Conservation (phyloP, 2,113 vertebrate genomes). For the Rhea americana region DNA sequence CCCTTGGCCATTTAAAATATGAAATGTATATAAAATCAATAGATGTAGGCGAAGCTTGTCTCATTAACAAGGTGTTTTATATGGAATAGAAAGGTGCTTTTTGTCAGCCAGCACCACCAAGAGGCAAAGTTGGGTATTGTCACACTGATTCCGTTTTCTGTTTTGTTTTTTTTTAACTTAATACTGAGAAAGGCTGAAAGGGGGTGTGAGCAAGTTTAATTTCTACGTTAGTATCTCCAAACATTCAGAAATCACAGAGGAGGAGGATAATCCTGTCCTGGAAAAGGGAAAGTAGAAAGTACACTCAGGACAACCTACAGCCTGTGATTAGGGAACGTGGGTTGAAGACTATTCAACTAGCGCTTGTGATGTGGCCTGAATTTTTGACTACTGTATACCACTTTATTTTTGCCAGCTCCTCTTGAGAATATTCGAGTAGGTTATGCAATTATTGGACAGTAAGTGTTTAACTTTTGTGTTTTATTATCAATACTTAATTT, state of each 20-base stretch:
- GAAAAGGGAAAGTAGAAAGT: not conserved
- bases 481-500: not conserved
- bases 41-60: not conserved
- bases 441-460: not conserved
- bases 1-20: not conserved
- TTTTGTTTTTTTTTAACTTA: fast-evolving
- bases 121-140: not conserved
- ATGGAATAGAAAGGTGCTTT: not conserved
- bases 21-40: fast-evolving
- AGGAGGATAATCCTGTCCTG: not conserved
- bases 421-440: not conserved
- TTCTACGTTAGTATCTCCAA: fast-evolving
- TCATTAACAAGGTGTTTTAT: not conserved
- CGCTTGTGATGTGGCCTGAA: not conserved
- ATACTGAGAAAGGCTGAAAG: fast-evolving
- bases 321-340: not conserved
- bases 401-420: not conserved
- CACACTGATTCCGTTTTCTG: not conserved
- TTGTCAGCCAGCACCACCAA: constrained; percentile 34
- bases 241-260: not conserved
- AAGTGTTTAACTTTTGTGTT: not conserved
- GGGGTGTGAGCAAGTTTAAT: fast-evolving
- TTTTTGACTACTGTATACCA: not conserved
- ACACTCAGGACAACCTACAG: not conserved
- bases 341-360: not conserved